Evolutionary conservation across 2,113 vertebrate genomes (phyloP).

Genomic region (Piprites chloris): DNA sequence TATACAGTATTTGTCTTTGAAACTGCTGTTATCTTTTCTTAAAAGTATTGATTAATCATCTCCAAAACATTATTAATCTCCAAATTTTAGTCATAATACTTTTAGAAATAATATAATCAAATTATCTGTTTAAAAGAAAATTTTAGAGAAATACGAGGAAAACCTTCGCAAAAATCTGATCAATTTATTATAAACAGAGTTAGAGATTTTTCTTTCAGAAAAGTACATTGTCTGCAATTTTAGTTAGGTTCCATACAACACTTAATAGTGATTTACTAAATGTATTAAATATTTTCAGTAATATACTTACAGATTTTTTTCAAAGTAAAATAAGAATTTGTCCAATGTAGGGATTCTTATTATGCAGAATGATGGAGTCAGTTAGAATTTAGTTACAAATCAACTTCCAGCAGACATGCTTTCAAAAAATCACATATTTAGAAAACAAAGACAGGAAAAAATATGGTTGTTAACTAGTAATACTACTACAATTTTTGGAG

Average conservation of each 20-base stretch:
- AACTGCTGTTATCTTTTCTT: background rate
- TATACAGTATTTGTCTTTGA: background rate
- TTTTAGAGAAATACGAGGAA: background rate
- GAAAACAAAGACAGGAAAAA: background rate
- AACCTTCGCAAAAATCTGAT: background rate
- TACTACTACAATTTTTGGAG: background rate
- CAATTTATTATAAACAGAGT: background rate
- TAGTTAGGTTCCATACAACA: background rate
- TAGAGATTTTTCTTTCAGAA: background rate
- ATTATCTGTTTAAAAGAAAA: background rate
- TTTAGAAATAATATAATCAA: background rate
- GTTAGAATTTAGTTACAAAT: background rate
- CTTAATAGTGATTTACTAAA: fast-evolving
- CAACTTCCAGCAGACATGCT: background rate
- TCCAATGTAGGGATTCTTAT: background rate
- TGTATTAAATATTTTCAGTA: background rate
- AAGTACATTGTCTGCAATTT: background rate
- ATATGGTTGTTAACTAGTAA: background rate
- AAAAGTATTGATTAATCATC: background rate
- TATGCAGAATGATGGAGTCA: background rate
- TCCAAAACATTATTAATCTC: background rate
- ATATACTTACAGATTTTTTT: background rate
- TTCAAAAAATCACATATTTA: background rate
- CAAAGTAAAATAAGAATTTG: background rate
- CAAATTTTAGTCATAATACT: background rate